Evolutionary conservation across 2,888 invertebrate genomes (phyloP), one percentile per base, ranked within the genome.

Genomic region (Pristionchus exspectatus): DNA sequence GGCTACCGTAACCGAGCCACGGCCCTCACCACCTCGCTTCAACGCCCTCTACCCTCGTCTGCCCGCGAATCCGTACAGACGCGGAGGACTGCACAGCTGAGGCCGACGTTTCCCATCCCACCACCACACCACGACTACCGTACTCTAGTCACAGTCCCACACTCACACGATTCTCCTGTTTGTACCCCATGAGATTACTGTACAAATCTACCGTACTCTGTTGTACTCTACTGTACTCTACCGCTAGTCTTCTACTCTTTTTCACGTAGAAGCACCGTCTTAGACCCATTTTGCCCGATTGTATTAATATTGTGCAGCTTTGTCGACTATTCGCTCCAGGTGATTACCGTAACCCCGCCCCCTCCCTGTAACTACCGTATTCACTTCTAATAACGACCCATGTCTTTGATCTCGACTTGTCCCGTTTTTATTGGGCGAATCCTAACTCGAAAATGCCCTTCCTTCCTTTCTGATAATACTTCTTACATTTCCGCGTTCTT

Each of bases 151-250:
- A 86, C 30, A 87, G n/a, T 5, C 38, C 54, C 66, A 69, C 69
- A 18, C 50, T n/a, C 66, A 12, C 66, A 44, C 87, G 56, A 87
- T 87, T 63, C 54, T 56, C 59, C 85, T 63, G 81, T 81, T 81
- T 81, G 77, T 81, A 81, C 77, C 44, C 81, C 50, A 27, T 81
- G 81, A 81, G 81, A 81, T 81, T 81, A 81, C 81, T 81, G 81
- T 81, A 81, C 27, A 81, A 5, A 24, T 14, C 24, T 72, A 72
- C 72, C 16, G 72, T 72, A 72, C 30, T 33, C 33, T 38, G 33
- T 38, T 38, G 38, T 38, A 38, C 38, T 38, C 38, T 38, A 38
- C 38, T 38, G 38, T 38, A 38, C 38, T 38, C 30, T 33, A 38
- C 81, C 50, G 81, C 27, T n/a, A 27, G 44, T n/a, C 24, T 54